Base-by-base conservation (phyloP, 2,113 vertebrate genomes). In the Lophius piscatorius region DNA sequence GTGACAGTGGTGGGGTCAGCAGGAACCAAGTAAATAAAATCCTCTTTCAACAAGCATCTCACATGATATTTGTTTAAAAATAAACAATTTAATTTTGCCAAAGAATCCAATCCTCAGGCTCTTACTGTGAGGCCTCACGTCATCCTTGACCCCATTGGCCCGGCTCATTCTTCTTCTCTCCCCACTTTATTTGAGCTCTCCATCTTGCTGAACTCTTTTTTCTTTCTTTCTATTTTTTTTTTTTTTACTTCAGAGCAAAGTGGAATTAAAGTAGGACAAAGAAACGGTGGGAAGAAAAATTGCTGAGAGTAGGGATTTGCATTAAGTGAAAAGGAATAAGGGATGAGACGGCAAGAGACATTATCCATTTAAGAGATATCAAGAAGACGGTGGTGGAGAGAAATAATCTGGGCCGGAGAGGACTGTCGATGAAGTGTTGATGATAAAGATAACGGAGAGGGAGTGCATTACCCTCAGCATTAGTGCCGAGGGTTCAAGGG, bases 261-360 rank as follows among this genome's bases (percentile, higher is more conserved):
- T 35, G 31, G 76, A 68, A 77, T 86, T 81, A 68, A 88, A 86
- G 81, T 74, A 82, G 78, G 84, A 67, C 78, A 81, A 72, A 85
- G 74, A 76, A 78, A 34, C 10, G 28, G 56, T 13, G 33, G 55
- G 41, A 50, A 13, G 7, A 45, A 28, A 72, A 83, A 80, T 61
- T 79, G 79, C 75, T 83, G 77, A 83, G 75, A 60, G 51, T 61
- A 35, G 59, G 60, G 65, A 72, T 83, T 85, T 78, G 59, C 63
- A 80, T 75, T 63, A 75, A 74, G 75, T 52, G 35, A 59, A 76
- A 61, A 68, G 55, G 51, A 71, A 63, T 62, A 74, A 20, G 62
- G 38, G 46, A 54, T 4, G 48, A 71, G 54, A 70, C 40, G 9
- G 48, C 48, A 10, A 49, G 59, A 79, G 62, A 77, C 59, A 45